Conservation (phyloP, 2,888 invertebrate species). For the Vesta saturnalis region DNA sequence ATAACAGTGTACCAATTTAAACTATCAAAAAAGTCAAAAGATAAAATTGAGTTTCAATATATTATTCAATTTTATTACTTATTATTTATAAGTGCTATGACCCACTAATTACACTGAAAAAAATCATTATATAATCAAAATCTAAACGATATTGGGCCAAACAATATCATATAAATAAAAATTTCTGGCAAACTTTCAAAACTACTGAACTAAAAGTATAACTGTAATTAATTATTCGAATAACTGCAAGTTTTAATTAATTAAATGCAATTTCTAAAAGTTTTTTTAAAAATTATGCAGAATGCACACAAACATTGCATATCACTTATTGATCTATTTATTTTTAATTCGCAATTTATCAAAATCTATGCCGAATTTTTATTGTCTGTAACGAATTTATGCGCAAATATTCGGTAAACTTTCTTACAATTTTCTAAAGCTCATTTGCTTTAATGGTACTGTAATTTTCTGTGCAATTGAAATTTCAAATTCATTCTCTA, state of each 20-base stretch:
- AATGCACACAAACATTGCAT: too few species aligned
- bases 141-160: conserved; percentile 5
- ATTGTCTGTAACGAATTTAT: too few species aligned
- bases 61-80: conserved; percentile 37
- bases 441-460: too few species aligned
- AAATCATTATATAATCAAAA: conserved; percentile 1
- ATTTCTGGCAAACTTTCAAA: conserved; percentile 8
- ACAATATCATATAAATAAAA: conserved; percentile 19
- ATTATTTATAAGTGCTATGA: conserved; percentile 38
- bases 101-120: conserved; percentile 31
- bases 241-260: neutral
- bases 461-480: too few species aligned
- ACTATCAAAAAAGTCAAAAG: conserved; percentile 37
- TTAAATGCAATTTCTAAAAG: neutral
- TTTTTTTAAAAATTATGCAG: neutral
- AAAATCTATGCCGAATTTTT: too few species aligned
- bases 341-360: too few species aligned
- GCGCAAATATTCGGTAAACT: too few species aligned
- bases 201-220: neutral
- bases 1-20: conserved; percentile 35
- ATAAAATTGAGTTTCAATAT: conserved; percentile 37
- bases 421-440: too few species aligned
- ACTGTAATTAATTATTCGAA: neutral
- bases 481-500: too few species aligned
- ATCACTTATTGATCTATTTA: too few species aligned